Base-by-base conservation (phyloP, 2,113 vertebrate genomes). In the Microcebus lehilahytsara region DNA sequence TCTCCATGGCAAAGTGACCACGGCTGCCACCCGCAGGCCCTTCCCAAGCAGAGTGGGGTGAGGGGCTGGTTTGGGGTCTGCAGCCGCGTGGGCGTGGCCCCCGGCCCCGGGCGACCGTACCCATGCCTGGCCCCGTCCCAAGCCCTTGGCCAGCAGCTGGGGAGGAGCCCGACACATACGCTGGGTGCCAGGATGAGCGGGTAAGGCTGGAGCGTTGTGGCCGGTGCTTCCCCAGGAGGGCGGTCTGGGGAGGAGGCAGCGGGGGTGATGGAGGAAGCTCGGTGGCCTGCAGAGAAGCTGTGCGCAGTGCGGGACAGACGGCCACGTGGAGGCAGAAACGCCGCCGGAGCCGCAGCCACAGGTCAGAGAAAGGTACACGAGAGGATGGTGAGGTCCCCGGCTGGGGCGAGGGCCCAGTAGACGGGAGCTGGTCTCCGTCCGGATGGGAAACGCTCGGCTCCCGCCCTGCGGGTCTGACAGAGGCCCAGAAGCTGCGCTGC, bases 301-400 rank as follows among this genome's bases (percentile, higher is more conserved):
- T 8, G 6, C 22, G 32, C 25, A 17, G 67, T 5, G 0, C 19
- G 17, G 13, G 77, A 30, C 13, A 2, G 32, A 20, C 56, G 37
- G 46, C 37, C 42, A 7, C 0, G 0, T 1, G 4, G 5, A 11
- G 25, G 62, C 66, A n/a, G 64, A 83, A n/a, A 46, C 9, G 23
- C 27, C 9, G 23, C 0, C 0, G 72, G 25, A 60, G 56, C 13
- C 0, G 62, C 71, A 37, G 72, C 25, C 69, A 62, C 10, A 14
- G 23, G 32, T 22, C 25, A 74, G 78, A 79, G 58, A 27, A 75
- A 84, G 42, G 37, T 30, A 34, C 42, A 34, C 42, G 7, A 1
- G 5, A n/a, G 27, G 72, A 23, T 20, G 37, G 19, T 0, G 6
- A 78, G 27, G 40, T 25, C 40, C 56, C 62, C 40, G 0, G 19